Percentiles rank a stretch among this genome's conserved stretches.
Conservation (phyloP, 2,888 invertebrate species). For the Phasia obesa region DNA sequence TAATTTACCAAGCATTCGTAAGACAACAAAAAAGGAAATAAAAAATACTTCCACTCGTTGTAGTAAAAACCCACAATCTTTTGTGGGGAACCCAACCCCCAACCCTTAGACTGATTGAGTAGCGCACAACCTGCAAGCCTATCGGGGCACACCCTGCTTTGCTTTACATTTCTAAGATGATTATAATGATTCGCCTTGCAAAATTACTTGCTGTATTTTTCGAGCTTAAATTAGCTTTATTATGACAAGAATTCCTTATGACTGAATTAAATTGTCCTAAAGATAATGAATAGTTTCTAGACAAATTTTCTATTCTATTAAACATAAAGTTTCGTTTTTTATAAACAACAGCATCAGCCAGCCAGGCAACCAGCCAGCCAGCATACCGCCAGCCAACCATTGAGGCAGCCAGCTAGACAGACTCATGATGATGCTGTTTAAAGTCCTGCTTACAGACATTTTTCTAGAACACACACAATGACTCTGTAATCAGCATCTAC, state of each 20-base stretch:
- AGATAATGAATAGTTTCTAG: conserved; percentile 55
- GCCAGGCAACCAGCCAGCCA: neutral
- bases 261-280: conserved; percentile 58
- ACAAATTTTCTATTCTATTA: conserved; percentile 54
- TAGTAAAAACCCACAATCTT: too few relatives aligned
- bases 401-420: neutral
- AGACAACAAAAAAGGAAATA: too few relatives aligned
- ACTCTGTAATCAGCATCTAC: conserved; percentile 53
- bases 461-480: conserved; percentile 49
- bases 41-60: too few relatives aligned
- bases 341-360: neutral
- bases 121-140: too few relatives aligned
- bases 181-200: conserved; percentile 5
- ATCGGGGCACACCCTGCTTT: too few relatives aligned
- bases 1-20: too few relatives aligned
- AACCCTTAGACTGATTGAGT: too few relatives aligned
- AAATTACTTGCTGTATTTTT: conserved; percentile 12
- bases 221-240: conserved; percentile 22
- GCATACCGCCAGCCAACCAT: neutral
- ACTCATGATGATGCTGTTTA: conserved; percentile 31
- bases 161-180: too few relatives aligned
- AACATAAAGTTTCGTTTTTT: conserved; percentile 28
- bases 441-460: conserved; percentile 51
- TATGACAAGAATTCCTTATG: conserved; percentile 43
- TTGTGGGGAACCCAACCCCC: too few relatives aligned